phyloP scores from a whole-genome alignment of 2,113 vertebrate species.

The Rhodinocichla rosea region DNA sequence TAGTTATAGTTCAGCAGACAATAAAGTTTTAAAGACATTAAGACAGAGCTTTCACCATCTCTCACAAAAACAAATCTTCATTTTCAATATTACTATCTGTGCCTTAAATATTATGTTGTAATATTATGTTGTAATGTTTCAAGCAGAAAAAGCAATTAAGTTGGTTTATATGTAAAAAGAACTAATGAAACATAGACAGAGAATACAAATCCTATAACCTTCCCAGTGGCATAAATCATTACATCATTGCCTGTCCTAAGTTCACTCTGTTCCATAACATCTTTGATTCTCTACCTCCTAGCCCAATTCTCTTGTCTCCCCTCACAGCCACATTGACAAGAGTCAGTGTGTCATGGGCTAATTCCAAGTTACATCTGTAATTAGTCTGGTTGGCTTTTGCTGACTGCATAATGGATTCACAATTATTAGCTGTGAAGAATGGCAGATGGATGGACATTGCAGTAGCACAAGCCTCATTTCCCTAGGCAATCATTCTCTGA shows the following conservation, averaged over 20 bases:
- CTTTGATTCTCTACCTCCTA: neutral
- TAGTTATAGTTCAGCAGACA: neutral
- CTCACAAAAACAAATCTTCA: neutral
- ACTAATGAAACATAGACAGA: neutral
- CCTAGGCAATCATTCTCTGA: neutral
- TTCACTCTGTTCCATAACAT: neutral
- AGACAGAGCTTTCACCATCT: neutral
- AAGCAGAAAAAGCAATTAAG: neutral
- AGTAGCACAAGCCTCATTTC: constrained; percentile 4
- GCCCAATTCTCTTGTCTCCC: neutral
- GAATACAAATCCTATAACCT: neutral
- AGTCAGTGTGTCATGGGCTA: neutral
- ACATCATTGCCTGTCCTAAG: neutral
- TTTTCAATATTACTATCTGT: neutral
- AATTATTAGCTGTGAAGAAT: constrained; percentile 45
- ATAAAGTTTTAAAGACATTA: neutral
- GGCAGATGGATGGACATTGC: constrained; percentile 43
- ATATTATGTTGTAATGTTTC: neutral
- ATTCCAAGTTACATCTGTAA: constrained; percentile 28
- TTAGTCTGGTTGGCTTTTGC: constrained; percentile 26
- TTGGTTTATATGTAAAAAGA: neutral
- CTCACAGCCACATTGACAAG: neutral
- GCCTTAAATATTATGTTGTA: neutral
- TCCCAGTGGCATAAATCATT: neutral
- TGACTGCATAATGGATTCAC: neutral